Percentiles rank a stretch among this genome's conserved stretches.
Conservation (phyloP, 2,888 invertebrate genomes). For the Frankliniella intonsa region DNA sequence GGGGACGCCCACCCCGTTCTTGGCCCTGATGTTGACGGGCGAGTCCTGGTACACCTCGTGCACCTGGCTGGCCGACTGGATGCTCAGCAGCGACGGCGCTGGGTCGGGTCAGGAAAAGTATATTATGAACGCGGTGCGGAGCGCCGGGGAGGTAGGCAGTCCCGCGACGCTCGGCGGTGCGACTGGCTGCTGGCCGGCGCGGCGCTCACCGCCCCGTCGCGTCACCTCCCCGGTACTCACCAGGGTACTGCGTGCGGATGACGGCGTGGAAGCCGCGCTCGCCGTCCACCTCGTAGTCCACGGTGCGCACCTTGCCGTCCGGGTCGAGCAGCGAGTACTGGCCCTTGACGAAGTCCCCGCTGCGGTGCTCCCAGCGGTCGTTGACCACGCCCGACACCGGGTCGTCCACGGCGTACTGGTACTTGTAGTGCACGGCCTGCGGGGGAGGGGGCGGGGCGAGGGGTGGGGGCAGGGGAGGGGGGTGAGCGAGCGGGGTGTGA, state of each 20-base stretch:
- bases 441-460: neutral
- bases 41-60: constrained; percentile 36
- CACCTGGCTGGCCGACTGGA: constrained; percentile 36
- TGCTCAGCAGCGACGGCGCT: constrained; percentile 37
- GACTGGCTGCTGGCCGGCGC: neutral
- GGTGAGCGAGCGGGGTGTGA: neutral
- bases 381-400: constrained; percentile 40
- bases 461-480: constrained; percentile 11
- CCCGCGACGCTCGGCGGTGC: neutral
- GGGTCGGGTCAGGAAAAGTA: neutral
- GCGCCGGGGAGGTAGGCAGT: neutral
- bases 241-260: constrained; percentile 40
- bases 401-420: constrained; percentile 42
- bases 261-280: constrained; percentile 42
- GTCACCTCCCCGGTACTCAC: no score
- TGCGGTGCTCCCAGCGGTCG: constrained; percentile 42
- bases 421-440: constrained; percentile 41
- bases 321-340: constrained; percentile 42
- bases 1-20: constrained; percentile 29
- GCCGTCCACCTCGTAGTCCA: constrained; percentile 43
- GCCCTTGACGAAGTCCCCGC: constrained; percentile 42
- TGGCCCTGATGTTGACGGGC: constrained; percentile 34
- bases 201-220: neutral
- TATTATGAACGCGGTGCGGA: neutral
- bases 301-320: constrained; percentile 41